Base-by-base conservation (phyloP, 2,888 invertebrate species). In the Andrena camellia region DNA sequence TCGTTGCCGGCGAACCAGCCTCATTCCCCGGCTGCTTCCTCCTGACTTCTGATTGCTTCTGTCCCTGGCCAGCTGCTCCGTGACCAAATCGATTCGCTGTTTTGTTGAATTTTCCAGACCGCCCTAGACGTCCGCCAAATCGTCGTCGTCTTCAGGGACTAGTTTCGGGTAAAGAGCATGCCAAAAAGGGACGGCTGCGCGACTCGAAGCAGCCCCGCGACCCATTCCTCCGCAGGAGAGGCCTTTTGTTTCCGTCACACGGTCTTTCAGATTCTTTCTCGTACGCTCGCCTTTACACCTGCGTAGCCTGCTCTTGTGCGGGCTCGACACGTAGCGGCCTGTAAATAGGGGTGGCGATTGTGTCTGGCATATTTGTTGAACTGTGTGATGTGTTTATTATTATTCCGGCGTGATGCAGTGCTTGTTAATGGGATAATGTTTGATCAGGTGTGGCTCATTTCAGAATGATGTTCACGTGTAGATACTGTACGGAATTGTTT, bases 1-100 rank as follows among this genome's bases (percentile, higher is more conserved):
- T 50, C 77, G 52, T 80, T 75, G 42, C 33, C 73, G 50, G 42
- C 72, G 64, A 70, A 72, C 63, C 67, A 81, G 81, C 78, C 88
- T 86, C 86, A 77, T 85, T 85, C 89, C 77, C 79, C 64, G 72
- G 81, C 83, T 81, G 83, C 85, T 87, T 86, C 83, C 87, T 88
- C 85, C 85, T 87, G 91, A 90, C 90, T 92, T 89, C 88, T 91
- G 92, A 92, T 92, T 92, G 92, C 91, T 92, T 91, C 89, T 89
- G 90, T 90, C 87, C 87, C 89, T 85, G 89, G 84, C 89, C 92
- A 91, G 91, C 90, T 92, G 91, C 90, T 91, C 88, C 86, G 75
- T 85, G 86, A 90, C 86, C 88, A 86, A 91, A 92, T 91, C 91
- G 90, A 92, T 91, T 91, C 86, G 77, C 85, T 88, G 84, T 90